Conservation (phyloP, 2,797 vertebrate species). For the Cottoperca gobio region DNA sequence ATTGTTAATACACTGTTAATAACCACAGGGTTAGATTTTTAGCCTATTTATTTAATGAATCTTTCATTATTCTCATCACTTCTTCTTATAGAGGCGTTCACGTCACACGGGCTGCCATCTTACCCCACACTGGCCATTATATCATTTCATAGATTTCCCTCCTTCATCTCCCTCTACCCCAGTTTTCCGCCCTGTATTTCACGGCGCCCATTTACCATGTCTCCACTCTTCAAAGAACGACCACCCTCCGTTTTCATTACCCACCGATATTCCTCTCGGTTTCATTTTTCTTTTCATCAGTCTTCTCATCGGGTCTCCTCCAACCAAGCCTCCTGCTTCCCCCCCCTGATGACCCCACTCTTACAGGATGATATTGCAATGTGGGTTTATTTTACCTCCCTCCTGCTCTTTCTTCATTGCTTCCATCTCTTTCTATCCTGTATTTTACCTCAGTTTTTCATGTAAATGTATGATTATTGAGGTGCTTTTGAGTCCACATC, state of each 20-base stretch:
- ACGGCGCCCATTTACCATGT: constrained; percentile 14
- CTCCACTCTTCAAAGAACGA: constrained; percentile 36
- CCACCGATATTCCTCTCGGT: constrained; percentile 10
- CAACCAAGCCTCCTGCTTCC: constrained; percentile 12
- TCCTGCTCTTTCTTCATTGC: not conserved
- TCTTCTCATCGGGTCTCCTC: constrained; percentile 25
- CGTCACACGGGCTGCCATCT: not conserved
- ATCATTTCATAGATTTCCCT: not conserved
- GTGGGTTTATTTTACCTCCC: constrained; percentile 8
- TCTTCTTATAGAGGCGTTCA: not conserved
- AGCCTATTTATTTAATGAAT: no score
- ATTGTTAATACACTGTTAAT: not conserved
- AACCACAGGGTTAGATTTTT: no score
- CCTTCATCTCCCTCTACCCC: not conserved
- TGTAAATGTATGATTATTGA: not conserved
- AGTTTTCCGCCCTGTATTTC: not conserved
- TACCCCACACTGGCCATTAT: not conserved
- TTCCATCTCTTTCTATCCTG: not conserved
- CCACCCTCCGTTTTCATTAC: constrained; percentile 7
- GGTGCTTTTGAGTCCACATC: not conserved
- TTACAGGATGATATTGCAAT: constrained; percentile 18
- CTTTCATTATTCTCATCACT: not conserved
- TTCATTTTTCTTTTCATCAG: constrained; percentile 40
- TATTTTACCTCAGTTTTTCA: not conserved
- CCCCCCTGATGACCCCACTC: constrained; percentile 1